Percentiles rank a stretch among this genome's conserved stretches.
Evolutionary conservation across 2,888 invertebrate genomes (phyloP).

Genomic region (Ptilodon capucinus): DNA sequence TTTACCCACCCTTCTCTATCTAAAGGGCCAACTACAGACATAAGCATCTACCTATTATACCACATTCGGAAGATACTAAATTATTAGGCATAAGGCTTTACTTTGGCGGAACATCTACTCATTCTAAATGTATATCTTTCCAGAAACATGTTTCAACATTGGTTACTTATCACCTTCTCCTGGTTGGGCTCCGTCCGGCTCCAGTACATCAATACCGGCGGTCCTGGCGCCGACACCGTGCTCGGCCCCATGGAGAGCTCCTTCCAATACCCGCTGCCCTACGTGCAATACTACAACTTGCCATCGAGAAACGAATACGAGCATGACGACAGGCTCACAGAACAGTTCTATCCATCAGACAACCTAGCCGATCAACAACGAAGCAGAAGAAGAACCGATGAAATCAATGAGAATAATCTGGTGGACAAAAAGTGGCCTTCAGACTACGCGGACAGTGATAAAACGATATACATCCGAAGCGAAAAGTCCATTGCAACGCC

Average conservation of each 20-base stretch:
- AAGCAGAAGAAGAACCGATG: slow-evolving; percentile 40
- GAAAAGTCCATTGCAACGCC: slow-evolving; percentile 36
- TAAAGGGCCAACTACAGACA: no score
- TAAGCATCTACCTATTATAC: no score
- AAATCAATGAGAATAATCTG: slow-evolving; percentile 27
- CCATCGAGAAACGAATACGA: slow-evolving; percentile 25
- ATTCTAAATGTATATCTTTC: slow-evolving; percentile 25
- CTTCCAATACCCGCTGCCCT: slow-evolving; percentile 47
- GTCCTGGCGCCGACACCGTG: slow-evolving; percentile 40
- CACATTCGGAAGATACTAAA: no score
- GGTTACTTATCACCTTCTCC: slow-evolving; percentile 63
- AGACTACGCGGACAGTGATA: slow-evolving; percentile 51
- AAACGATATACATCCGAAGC: slow-evolving; percentile 44
- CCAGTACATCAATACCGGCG: slow-evolving; percentile 64
- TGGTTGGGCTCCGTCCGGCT: slow-evolving; percentile 66
- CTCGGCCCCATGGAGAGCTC: slow-evolving; percentile 46
- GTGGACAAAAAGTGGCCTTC: slow-evolving; percentile 48
- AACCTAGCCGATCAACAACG: slow-evolving; percentile 16
- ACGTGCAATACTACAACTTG: slow-evolving; percentile 50
- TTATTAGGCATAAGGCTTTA: no score
- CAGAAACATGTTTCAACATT: slow-evolving; percentile 70
- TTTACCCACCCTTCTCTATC: no score
- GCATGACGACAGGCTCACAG: slow-evolving; percentile 12
- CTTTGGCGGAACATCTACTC: no score
- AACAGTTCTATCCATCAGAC: slow-evolving; percentile 30